Conservation (phyloP, 2,113 vertebrate genomes). For the Tympanuchus pallidicinctus region DNA sequence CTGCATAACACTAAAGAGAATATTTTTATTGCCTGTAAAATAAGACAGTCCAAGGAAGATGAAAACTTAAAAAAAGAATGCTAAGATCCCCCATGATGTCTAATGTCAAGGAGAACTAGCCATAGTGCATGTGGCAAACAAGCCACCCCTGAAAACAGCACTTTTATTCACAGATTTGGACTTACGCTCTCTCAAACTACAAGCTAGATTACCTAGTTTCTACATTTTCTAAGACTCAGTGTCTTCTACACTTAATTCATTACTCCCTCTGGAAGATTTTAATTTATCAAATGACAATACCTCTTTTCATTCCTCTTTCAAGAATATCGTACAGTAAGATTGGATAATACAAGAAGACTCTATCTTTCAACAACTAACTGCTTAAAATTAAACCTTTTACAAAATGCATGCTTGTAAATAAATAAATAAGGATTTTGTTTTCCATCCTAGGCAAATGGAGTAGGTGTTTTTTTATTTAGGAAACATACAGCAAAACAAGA, state of each 20-base stretch:
- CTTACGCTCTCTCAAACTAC: background rate
- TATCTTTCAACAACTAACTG: background rate
- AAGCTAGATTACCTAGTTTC: background rate
- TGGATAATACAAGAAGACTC: background rate
- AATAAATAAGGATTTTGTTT: background rate
- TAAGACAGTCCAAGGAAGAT: background rate
- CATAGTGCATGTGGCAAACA: background rate
- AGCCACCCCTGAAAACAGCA: background rate
- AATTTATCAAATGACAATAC: slow-evolving; percentile 1
- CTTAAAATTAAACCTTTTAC: slow-evolving; percentile 1
- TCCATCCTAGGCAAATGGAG: background rate
- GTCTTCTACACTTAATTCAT: background rate
- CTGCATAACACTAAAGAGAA: background rate
- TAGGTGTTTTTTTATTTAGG: background rate
- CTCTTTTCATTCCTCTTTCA: background rate
- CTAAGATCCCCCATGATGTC: background rate
- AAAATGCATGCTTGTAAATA: background rate
- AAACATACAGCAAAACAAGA: background rate
- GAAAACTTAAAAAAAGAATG: background rate
- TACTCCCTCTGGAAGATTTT: background rate
- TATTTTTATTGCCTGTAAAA: background rate
- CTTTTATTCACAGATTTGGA: background rate
- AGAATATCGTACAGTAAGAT: background rate
- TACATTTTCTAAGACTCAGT: background rate
- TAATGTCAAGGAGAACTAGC: background rate